phyloP scores from a whole-genome alignment of 2,797 vertebrate species.

The Zonotrichia albicollis region DNA sequence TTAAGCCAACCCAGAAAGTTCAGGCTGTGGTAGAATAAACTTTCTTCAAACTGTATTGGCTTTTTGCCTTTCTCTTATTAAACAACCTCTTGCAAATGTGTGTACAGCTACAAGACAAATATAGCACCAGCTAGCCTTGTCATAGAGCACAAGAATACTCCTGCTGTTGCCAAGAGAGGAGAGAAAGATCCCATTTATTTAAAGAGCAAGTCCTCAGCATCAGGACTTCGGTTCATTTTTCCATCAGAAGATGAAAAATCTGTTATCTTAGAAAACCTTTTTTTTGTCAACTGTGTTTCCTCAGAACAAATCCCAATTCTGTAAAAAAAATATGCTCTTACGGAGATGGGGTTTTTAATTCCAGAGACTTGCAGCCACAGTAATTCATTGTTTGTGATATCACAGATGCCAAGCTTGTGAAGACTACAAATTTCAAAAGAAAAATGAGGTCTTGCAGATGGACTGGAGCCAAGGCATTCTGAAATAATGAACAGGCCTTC shows the following conservation, averaged over 20 bases:
- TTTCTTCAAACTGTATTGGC: conserved; percentile 40
- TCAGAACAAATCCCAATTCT: conserved; percentile 34
- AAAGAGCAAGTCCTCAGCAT: conserved; percentile 30
- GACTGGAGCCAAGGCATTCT: conserved; percentile 45
- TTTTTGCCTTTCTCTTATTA: conserved; percentile 56
- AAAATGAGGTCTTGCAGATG: conserved; percentile 57
- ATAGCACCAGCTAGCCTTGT: conserved; percentile 66
- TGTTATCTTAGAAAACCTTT: conserved; percentile 25
- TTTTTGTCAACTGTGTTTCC: conserved; percentile 14
- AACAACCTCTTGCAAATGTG: conserved; percentile 49
- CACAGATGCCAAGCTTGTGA: conserved; percentile 36
- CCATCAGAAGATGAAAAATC: background rate
- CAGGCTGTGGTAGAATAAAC: conserved; percentile 36
- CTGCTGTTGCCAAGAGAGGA: conserved; percentile 60
- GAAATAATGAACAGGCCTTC: conserved; percentile 40
- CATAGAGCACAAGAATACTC: conserved; percentile 67
- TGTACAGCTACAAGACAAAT: conserved; percentile 68
- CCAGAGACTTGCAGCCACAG: conserved; percentile 40
- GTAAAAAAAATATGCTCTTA: background rate
- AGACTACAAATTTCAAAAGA: conserved; percentile 58
- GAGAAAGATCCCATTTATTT: conserved; percentile 66
- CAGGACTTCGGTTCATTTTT: conserved; percentile 12
- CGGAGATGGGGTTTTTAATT: background rate
- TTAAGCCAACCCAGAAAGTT: conserved; percentile 27
- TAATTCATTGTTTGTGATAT: conserved; percentile 56